phyloP scores from a whole-genome alignment of 2,113 vertebrate genomes.

The Sula dactylatra region DNA sequence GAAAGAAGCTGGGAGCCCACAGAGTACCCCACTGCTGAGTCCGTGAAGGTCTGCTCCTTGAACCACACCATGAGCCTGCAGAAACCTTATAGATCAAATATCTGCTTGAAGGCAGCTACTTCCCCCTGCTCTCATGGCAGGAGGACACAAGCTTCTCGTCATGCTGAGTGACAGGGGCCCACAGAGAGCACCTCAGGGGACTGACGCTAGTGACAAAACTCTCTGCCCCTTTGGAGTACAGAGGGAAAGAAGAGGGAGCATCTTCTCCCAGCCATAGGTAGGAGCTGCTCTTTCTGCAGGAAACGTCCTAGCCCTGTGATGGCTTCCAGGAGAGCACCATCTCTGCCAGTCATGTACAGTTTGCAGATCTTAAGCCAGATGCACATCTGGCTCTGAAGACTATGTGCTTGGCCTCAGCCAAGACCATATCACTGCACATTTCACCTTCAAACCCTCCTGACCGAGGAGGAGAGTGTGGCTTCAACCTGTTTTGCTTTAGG shows the following conservation, averaged over 20 bases:
- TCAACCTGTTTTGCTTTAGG: neutral
- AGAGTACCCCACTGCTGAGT: neutral
- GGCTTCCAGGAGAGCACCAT: neutral
- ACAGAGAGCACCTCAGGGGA: neutral
- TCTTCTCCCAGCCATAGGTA: neutral
- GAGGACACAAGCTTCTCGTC: neutral
- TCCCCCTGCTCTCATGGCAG: neutral
- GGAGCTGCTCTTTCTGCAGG: neutral
- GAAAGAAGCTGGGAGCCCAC: neutral
- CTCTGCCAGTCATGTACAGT: neutral
- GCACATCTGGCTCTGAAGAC: neutral
- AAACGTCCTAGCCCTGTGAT: neutral
- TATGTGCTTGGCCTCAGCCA: neutral
- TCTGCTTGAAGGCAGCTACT: neutral
- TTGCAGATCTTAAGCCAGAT: neutral
- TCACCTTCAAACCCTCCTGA: neutral
- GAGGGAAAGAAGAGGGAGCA: neutral
- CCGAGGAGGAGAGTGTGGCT: neutral
- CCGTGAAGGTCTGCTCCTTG: neutral
- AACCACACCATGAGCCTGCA: neutral
- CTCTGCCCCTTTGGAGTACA: neutral
- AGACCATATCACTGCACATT: neutral
- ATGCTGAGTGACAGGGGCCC: neutral
- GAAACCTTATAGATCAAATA: neutral
- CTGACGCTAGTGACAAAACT: neutral